Conservation (phyloP, 2,888 invertebrate species). For the Drosophila bunnanda region DNA sequence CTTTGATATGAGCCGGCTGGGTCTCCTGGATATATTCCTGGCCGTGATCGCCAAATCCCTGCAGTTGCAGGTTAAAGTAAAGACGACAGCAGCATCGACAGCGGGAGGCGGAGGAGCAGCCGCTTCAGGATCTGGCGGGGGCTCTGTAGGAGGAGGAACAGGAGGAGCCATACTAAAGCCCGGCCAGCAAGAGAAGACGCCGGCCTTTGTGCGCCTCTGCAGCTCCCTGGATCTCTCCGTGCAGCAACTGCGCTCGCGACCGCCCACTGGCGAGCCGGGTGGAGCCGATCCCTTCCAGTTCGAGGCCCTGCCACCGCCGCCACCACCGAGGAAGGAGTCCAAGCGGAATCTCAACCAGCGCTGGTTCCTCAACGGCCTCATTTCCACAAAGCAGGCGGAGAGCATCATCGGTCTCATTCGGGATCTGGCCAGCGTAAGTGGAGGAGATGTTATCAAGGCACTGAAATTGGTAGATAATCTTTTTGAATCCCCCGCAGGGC, state of each 20-base stretch:
- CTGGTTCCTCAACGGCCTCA: slow-evolving; percentile 96
- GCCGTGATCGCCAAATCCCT: slow-evolving; percentile 96
- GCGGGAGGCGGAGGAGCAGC: background rate
- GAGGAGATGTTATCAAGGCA: background rate
- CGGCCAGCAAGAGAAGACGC: slow-evolving; percentile 86
- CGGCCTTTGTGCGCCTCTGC: slow-evolving; percentile 82
- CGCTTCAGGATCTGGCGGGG: background rate
- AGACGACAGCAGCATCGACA: slow-evolving; percentile 65
- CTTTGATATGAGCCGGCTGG: slow-evolving; percentile 87
- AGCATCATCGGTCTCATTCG: slow-evolving; percentile 94
- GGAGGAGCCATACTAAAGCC: slow-evolving; percentile 26
- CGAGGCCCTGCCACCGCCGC: slow-evolving; percentile 55
- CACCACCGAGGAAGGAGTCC: slow-evolving; percentile 75
- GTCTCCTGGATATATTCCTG: slow-evolving; percentile 94
- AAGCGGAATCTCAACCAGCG: slow-evolving; percentile 84
- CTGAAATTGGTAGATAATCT: slow-evolving; percentile 32
- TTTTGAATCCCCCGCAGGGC: slow-evolving; percentile 87
- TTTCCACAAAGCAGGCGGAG: slow-evolving; percentile 93
- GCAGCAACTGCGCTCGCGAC: slow-evolving; percentile 75
- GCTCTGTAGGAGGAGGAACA: background rate
- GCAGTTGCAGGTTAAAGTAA: slow-evolving; percentile 93
- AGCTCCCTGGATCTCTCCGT: slow-evolving; percentile 84
- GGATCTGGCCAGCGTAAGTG: slow-evolving; percentile 95
- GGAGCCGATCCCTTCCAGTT: slow-evolving; percentile 70
- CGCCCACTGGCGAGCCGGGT: slow-evolving; percentile 49